Percentiles rank a stretch among this genome's conserved stretches.
Evolutionary conservation across 2,888 invertebrate genomes (phyloP).

Genomic region (Lapara coniferarum): DNA sequence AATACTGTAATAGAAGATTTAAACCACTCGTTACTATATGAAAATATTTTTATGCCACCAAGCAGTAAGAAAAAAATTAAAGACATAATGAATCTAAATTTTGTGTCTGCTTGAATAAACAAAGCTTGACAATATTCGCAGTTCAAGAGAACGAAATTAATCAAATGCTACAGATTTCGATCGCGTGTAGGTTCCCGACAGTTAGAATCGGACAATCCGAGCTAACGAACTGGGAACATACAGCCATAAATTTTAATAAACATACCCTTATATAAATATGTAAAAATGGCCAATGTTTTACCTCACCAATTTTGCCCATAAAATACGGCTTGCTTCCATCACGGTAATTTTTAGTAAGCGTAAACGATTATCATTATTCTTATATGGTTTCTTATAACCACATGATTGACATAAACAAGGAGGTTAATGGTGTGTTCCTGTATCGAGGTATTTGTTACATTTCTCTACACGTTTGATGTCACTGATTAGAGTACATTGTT

Average conservation of each 20-base stretch:
- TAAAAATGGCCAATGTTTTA: constrained; percentile 11
- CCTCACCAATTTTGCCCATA: constrained; percentile 14
- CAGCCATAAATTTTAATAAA: constrained; percentile 18
- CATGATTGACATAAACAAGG: constrained; percentile 37
- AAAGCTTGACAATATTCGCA: neutral
- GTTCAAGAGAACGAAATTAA: constrained; percentile 3
- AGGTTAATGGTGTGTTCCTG: constrained; percentile 38
- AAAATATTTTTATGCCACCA: no score
- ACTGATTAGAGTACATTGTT: constrained; percentile 30
- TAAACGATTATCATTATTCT: constrained; percentile 19
- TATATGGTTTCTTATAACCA: neutral
- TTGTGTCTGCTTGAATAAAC: neutral
- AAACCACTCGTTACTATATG: no score
- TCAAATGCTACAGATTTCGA: constrained; percentile 16
- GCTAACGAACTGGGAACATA: constrained; percentile 12
- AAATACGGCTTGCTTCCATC: constrained; percentile 8
- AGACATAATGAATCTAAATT: no score
- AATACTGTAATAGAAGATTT: neutral
- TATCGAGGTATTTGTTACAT: constrained; percentile 33
- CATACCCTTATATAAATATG: neutral
- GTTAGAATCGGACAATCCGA: constrained; percentile 12
- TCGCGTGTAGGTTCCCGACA: constrained; percentile 16
- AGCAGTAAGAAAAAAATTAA: no score
- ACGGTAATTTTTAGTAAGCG: constrained; percentile 21
- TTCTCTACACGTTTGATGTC: constrained; percentile 26